A percentile compares a stretch with the other conserved stretches of the same genome.
Evolutionary conservation across 2,797 vertebrate species (phyloP).

Genomic region (Meriones psammophilus): DNA sequence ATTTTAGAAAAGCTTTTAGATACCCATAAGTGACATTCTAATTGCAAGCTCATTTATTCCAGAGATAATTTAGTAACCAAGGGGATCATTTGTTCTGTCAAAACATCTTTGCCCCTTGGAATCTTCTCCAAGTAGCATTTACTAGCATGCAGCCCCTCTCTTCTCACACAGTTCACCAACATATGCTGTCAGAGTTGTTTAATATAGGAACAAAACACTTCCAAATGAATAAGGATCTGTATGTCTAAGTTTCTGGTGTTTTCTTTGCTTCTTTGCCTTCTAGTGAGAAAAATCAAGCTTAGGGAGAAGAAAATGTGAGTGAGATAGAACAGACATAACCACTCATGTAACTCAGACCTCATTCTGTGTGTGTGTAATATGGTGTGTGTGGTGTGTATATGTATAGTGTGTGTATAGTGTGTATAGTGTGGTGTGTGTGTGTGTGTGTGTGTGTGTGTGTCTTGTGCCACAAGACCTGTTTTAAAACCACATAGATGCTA

Average conservation of each 20-base stretch:
- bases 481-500: not conserved
- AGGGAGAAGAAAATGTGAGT: not conserved
- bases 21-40: not conserved
- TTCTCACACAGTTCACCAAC: not conserved
- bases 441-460: not conserved
- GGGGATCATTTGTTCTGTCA: not conserved
- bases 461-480: too few species aligned
- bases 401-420: not conserved
- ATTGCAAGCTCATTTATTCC: not conserved
- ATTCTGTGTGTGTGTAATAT: not conserved
- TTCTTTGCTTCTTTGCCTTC: not conserved
- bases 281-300: not conserved
- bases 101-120: not conserved
- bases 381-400: not conserved
- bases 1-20: not conserved
- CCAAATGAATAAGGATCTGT: not conserved
- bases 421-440: not conserved
- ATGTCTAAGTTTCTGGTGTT: constrained; percentile 19
- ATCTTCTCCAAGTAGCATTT: not conserved
- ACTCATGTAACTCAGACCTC: not conserved
- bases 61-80: constrained; percentile 25
- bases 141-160: not conserved
- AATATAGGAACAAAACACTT: not conserved
- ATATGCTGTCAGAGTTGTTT: not conserved
- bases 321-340: not conserved